Percentiles rank a stretch among this genome's conserved stretches.
These are phyloP conservation scores for Ips nitidus DNA, from an alignment of 1,140 invertebrate species.

Conservation along the genomic window DNA sequence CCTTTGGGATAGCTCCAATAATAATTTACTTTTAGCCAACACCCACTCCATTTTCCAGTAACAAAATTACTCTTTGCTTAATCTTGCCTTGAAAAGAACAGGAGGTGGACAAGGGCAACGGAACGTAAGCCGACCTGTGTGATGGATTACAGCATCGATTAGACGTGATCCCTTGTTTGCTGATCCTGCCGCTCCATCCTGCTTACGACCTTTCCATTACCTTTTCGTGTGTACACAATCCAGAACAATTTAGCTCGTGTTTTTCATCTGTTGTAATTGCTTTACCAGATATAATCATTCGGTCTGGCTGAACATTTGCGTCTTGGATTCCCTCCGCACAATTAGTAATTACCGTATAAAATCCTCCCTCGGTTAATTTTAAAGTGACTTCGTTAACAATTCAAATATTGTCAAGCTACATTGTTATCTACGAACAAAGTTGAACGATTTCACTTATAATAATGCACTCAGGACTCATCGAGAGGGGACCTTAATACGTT, in stretches of 20 bases:
- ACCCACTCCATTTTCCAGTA: background rate
- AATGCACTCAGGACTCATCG: slow-evolving; percentile 31
- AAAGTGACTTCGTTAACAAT: slow-evolving; percentile 25
- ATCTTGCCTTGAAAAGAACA: slow-evolving; percentile 26
- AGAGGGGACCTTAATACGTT: slow-evolving; percentile 24
- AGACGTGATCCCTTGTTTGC: slow-evolving; percentile 48
- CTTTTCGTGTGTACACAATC: slow-evolving; percentile 40
- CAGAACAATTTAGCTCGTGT: slow-evolving; percentile 31
- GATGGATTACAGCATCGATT: slow-evolving; percentile 54
- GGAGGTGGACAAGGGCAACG: slow-evolving; percentile 30
- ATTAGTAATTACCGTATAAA: no score
- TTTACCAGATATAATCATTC: slow-evolving; percentile 16
- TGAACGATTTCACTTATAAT: slow-evolving; percentile 29
- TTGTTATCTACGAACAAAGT: slow-evolving; percentile 24
- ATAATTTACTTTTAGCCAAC: background rate
- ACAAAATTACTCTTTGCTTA: slow-evolving; percentile 20
- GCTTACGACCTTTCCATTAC: slow-evolving; percentile 37
- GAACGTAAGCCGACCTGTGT: slow-evolving; percentile 47
- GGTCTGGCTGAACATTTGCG: no score
- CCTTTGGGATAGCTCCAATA: background rate
- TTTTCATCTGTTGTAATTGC: slow-evolving; percentile 33
- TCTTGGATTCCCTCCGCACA: no score
- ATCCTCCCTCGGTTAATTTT: slow-evolving; percentile 14
- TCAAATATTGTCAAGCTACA: slow-evolving; percentile 14
- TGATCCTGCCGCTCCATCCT: slow-evolving; percentile 34